A percentile compares a stretch with the other conserved stretches of the same genome.
Conservation (phyloP, 2,888 invertebrate genomes). For the Nemoura dubitans region DNA sequence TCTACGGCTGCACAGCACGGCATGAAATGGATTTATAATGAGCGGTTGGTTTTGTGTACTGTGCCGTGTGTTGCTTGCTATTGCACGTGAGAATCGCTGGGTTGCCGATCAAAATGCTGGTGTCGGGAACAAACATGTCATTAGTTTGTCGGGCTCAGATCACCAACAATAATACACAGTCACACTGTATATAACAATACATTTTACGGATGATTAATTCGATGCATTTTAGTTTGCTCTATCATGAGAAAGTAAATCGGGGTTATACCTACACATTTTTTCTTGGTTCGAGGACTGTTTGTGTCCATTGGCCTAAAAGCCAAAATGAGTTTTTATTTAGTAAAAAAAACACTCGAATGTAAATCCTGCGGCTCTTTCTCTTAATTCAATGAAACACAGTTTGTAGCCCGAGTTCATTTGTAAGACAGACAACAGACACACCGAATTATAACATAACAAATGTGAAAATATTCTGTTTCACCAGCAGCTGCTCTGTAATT, state of each 20-base stretch:
- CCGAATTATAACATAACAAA: neutral
- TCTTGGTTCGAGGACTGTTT: neutral
- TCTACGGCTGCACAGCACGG: neutral
- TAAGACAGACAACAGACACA: slow-evolving; percentile 7
- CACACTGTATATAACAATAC: slow-evolving; percentile 22
- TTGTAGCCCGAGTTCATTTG: neutral
- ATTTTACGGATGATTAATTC: slow-evolving; percentile 7
- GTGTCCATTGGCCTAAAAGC: neutral
- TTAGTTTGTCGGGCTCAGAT: neutral
- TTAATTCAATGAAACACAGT: neutral
- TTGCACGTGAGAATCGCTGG: slow-evolving; percentile 7
- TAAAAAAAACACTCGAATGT: neutral
- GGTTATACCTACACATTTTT: neutral
- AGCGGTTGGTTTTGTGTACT: neutral
- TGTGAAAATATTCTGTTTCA: slow-evolving; percentile 12
- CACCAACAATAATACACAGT: neutral
- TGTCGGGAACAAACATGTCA: neutral
- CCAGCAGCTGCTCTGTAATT: slow-evolving; percentile 7
- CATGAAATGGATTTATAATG: slow-evolving; percentile 22
- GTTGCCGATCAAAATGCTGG: neutral
- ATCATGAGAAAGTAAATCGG: neutral
- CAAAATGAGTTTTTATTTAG: neutral
- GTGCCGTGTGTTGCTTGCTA: neutral
- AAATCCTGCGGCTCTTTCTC: slow-evolving; percentile 7
- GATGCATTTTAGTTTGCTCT: neutral